Base-by-base conservation (phyloP, 2,797 vertebrate genomes). In the Poeciliopsis turneri region DNA sequence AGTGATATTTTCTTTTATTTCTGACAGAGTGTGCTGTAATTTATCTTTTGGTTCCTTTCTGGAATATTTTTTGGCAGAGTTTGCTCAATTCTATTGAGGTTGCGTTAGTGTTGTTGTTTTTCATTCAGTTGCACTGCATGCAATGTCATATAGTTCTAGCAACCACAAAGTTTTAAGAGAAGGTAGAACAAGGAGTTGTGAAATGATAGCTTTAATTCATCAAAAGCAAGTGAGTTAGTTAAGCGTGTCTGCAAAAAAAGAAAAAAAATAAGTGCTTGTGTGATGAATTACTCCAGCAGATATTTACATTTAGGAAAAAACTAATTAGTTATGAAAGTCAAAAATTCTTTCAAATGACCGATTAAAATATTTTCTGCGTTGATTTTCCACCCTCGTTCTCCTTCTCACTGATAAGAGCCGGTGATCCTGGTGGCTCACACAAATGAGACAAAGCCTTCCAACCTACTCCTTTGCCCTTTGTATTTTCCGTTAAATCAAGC, bases 401-500 rank as follows among this genome's bases (percentile, higher is more conserved):
- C n/a, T 28, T 30, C 55, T 59, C n/a, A 71, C 33, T 77, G 74
- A 45, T 49, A 55, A 82, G 33, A 79, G 72, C 81, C 72, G 15
- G 23, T 3, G 4, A 69, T 82, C 28, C 36, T 74, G 13, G 47
- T 25, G 45, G 73, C 66, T 76, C 69, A 83, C 71, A 55, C 46
- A 84, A 84, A 78, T 77, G 46, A 78, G 72, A 80, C 59, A 41
- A n/a, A 9, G 74, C 49, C 75, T 57, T 68, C 75, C 55, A 16
- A 43, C 25, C 3, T 41, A 33, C 69, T n/a, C 75, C 41, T 59
- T 23, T 76, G 49, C 51, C 61, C 46, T 45, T 47, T 74, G 57
- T 79, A 64, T 75, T 84, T 84, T 30, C 57, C 78, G 9, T 75
- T 25, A 77, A 79, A 84, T 75, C 8, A 15, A 76, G 55, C 72